phyloP scores from a whole-genome alignment of 1,140 invertebrate genomes.

The Paralvinella palmiformis region DNA sequence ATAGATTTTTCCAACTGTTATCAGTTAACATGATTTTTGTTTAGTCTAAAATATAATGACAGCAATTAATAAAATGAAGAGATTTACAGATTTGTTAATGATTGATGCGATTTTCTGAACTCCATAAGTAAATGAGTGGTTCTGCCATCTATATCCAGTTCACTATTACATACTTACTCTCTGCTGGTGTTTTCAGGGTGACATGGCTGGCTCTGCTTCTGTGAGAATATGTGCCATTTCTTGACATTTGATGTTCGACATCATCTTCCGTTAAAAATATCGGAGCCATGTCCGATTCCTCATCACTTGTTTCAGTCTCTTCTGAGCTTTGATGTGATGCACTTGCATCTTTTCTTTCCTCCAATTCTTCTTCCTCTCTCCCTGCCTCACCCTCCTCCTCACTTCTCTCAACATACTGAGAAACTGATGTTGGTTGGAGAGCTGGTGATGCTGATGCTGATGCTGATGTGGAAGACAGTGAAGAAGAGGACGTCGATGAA shows the following conservation, averaged over 20 bases:
- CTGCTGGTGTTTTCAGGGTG: not conserved
- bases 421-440: not conserved
- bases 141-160: too few relatives aligned
- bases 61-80: too few relatives aligned
- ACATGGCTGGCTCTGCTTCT: not conserved
- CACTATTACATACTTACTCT: not conserved
- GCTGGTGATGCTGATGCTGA: constrained; percentile 4
- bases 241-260: constrained; percentile 18
- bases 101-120: too few relatives aligned
- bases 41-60: too few relatives aligned
- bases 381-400: constrained; percentile 10
- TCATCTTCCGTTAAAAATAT: constrained; percentile 5
- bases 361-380: not conserved
- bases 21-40: too few relatives aligned
- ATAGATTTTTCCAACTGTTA: too few relatives aligned
- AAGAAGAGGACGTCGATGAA: not conserved
- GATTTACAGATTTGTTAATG: too few relatives aligned
- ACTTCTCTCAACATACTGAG: not conserved
- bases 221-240: constrained; percentile 5
- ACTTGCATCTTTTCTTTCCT: not conserved
- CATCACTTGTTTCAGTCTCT: not conserved
- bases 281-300: not conserved
- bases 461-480: not conserved
- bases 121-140: too few relatives aligned
- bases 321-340: not conserved